phyloP scores from a whole-genome alignment of 2,797 vertebrate genomes.

The Distichodus sexfasciatus region DNA sequence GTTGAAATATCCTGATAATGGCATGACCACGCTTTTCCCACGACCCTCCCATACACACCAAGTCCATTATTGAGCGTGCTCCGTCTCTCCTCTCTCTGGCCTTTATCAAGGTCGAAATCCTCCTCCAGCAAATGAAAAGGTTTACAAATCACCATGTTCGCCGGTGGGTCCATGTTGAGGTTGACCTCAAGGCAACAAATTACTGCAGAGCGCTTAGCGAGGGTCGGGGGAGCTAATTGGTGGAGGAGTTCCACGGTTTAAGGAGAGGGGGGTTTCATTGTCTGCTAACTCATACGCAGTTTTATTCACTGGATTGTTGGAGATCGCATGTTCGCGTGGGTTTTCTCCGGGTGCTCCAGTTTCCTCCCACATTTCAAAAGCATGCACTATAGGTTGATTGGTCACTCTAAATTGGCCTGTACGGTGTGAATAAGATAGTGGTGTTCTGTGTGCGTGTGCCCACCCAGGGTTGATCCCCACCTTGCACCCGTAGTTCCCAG shows the following conservation, averaged over 20 bases:
- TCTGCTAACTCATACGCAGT: too few species aligned
- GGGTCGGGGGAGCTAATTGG: neutral
- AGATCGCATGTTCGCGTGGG: too few species aligned
- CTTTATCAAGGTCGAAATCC: slow-evolving; percentile 33
- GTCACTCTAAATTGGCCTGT: too few species aligned
- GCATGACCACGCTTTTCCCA: slow-evolving; percentile 66
- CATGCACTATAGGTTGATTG: too few species aligned
- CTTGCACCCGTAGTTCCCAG: too few species aligned
- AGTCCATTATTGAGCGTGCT: slow-evolving; percentile 57
- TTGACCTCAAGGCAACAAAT: slow-evolving; percentile 70
- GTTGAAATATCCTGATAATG: slow-evolving; percentile 58
- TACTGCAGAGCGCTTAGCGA: slow-evolving; percentile 36
- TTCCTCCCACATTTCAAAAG: too few species aligned
- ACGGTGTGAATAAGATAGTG: too few species aligned
- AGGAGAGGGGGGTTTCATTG: too few species aligned
- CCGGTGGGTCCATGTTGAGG: slow-evolving; percentile 68
- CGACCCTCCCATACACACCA: slow-evolving; percentile 51
- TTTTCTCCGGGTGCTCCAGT: too few species aligned
- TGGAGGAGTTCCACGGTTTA: neutral
- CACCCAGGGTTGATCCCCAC: too few species aligned
- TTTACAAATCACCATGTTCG: slow-evolving; percentile 77
- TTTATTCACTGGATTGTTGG: too few species aligned
- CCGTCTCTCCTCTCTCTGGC: slow-evolving; percentile 46
- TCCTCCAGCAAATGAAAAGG: slow-evolving; percentile 67
- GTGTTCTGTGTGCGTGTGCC: too few species aligned